Percentiles rank a stretch among this genome's conserved stretches.
phyloP scores from a whole-genome alignment of 2,888 invertebrate species.

The Gari tellinella region DNA sequence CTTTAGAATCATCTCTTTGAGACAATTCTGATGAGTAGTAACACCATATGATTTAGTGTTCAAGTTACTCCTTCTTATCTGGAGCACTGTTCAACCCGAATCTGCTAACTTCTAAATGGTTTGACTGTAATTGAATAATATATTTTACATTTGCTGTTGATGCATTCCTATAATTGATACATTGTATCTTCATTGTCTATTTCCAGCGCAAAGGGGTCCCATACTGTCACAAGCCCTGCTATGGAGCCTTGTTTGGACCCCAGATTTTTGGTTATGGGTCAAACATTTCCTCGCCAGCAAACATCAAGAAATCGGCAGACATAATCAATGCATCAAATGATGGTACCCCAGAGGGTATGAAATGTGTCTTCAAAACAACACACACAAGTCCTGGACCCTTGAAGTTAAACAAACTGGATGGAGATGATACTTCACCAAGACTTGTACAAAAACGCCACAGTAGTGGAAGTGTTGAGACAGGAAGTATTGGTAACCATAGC shows the following conservation, averaged over 20 bases:
- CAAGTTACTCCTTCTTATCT: too few species aligned
- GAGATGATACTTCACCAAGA: constrained; percentile 36
- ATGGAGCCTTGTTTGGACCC: constrained; percentile 92
- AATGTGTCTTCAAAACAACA: constrained; percentile 47
- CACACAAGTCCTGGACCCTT: constrained; percentile 48
- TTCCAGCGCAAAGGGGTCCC: constrained; percentile 92
- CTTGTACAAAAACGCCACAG: constrained; percentile 6
- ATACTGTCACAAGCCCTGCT: constrained; percentile 94
- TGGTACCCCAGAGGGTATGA: constrained; percentile 33
- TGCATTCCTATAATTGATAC: too few species aligned
- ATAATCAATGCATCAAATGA: constrained; percentile 9
- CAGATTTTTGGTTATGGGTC: constrained; percentile 92
- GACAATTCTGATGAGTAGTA: too few species aligned
- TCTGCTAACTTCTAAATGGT: too few species aligned
- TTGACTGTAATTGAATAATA: too few species aligned
- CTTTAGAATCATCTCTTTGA: too few species aligned
- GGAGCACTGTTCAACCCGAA: too few species aligned
- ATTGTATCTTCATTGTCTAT: constrained; percentile 6
- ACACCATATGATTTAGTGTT: too few species aligned
- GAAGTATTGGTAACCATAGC: too few species aligned
- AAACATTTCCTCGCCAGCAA: constrained; percentile 78
- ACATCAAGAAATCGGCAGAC: constrained; percentile 66
- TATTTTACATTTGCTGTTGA: too few species aligned
- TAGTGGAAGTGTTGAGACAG: too few species aligned
- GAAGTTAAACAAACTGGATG: constrained; percentile 22